phyloP scores from a whole-genome alignment of 2,113 vertebrate genomes.

The Plotosus lineatus region DNA sequence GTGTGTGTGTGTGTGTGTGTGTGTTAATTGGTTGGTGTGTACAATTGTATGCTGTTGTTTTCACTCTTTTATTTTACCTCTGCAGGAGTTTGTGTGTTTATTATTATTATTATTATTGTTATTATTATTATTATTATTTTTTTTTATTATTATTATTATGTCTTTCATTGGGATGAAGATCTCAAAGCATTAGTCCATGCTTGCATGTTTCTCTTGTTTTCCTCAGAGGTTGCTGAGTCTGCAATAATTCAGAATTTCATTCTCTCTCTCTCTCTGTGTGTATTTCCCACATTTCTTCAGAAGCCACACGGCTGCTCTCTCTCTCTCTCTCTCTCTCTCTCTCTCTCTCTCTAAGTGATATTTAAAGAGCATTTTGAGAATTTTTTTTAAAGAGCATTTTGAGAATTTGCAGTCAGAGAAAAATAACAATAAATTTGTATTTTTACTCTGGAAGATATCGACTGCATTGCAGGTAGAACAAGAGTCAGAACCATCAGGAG shows the following conservation, averaged over 20 bases:
- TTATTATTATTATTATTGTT: background rate
- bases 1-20: slow-evolving; percentile 17
- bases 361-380: background rate
- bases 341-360: background rate
- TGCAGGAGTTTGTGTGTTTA: background rate
- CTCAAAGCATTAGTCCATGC: background rate
- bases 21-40: background rate
- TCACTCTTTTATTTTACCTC: background rate
- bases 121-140: background rate
- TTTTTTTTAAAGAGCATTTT: background rate
- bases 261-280: background rate
- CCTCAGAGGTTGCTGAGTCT: slow-evolving; percentile 20
- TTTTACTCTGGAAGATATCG: no score
- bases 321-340: slow-evolving; percentile 1
- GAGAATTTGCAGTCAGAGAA: background rate
- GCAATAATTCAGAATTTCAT: slow-evolving; percentile 16
- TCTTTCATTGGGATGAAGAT: no score
- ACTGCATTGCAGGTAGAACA: slow-evolving; percentile 18
- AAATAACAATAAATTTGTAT: background rate
- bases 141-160: background rate
- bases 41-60: background rate
- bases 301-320: background rate
- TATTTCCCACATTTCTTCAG: background rate
- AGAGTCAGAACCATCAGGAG: background rate
- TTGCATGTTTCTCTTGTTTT: background rate